Conservation (phyloP, 2,888 invertebrate species). For the Frankliniella fusca region DNA sequence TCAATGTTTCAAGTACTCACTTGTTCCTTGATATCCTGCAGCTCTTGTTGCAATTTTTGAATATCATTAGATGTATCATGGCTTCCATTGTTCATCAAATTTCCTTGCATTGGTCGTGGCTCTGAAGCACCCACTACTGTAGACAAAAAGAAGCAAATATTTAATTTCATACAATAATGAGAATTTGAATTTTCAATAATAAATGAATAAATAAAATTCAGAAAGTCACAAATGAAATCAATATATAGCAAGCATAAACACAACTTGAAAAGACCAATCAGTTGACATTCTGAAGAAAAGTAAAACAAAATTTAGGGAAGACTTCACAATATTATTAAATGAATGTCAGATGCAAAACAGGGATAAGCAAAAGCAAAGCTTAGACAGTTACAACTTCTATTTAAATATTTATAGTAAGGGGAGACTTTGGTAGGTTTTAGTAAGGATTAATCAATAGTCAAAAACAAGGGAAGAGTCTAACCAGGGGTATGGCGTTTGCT, state of each 20-base stretch:
- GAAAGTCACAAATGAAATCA: no score
- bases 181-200: not conserved
- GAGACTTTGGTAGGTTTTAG: no score
- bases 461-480: not conserved
- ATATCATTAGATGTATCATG: slow-evolving; percentile 71
- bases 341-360: not conserved
- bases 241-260: no score
- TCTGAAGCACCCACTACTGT: slow-evolving; percentile 39
- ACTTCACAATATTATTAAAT: not conserved
- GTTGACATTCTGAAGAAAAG: not conserved
- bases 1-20: slow-evolving; percentile 27
- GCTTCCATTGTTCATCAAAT: slow-evolving; percentile 63
- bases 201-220: no score
- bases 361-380: not conserved
- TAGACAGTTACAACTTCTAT: no score
- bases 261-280: no score
- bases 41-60: slow-evolving; percentile 85
- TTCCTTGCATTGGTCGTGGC: slow-evolving; percentile 42
- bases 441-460: no score
- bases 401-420: no score
- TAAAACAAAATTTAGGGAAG: not conserved
- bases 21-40: slow-evolving; percentile 97
- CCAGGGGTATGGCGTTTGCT: not conserved
- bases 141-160: no score
- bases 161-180: no score